Evolutionary conservation across 2,113 vertebrate genomes (phyloP), one percentile per base, ranked within the genome.

Genomic region (Galbula dea): DNA sequence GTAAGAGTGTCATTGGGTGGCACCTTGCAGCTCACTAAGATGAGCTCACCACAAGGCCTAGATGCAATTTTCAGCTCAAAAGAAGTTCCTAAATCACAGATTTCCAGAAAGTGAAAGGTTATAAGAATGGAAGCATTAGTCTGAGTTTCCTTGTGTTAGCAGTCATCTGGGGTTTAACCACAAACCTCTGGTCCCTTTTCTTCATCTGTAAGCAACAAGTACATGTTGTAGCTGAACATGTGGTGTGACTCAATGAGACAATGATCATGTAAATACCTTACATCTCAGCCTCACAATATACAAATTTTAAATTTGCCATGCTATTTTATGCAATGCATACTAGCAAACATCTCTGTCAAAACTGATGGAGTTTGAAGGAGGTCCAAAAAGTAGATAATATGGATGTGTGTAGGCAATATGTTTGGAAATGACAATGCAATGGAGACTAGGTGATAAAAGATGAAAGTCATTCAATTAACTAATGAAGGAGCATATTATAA

Each of bases 1-100:
- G 11, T 26, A 11, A 39, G 4, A 65, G 5, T 34, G 22, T 54
- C 15, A 1, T 32, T 86, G 11, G 2, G 3, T 65, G n/a, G 0
- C 49, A 11, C 16, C 18, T 62, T 76, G 39, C 12, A 52, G 15
- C 13, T 62, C 9, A 7, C 5, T n/a, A 48, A 65, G 59, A 9
- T 43, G 72, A 86, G 36, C 2, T 4, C 12, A 34, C 1, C 8
- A 67, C 37, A 49, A 39, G 13, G 41, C 23, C 5, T 39, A 57
- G 2, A 45, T 77, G 16, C 3, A 57, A 59, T 55, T 43, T 73
- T 51, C 36, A 69, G 21, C 19, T 62, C 20, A 23, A 45, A 57
- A 66, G 27, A 12, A 11, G 2, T 17, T 58, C 2, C 0, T 26
- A 80, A 24, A 52, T n/a, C 51, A 6, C 12, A 83, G 11, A 68